Evolutionary conservation across 2,888 invertebrate genomes (phyloP).

Genomic region (Nemapogon koenigi): DNA sequence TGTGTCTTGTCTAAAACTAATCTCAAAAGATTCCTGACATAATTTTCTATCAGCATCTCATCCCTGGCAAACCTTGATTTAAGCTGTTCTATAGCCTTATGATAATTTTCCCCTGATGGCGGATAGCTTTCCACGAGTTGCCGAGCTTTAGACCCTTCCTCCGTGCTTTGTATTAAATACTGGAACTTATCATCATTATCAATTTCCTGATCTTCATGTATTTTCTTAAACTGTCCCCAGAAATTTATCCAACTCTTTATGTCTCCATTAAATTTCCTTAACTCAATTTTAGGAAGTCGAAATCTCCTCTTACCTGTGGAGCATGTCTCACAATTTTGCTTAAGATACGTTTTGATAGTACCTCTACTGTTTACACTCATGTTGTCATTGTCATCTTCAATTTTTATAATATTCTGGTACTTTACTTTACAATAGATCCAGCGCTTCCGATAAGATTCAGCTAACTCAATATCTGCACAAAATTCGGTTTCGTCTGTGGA

Average conservation of each 20-base stretch:
- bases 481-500: too few species aligned
- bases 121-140: slow-evolving; percentile 9
- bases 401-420: too few species aligned
- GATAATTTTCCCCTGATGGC: slow-evolving; percentile 6
- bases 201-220: slow-evolving; percentile 3
- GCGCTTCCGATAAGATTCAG: too few species aligned
- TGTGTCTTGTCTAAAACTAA: too few species aligned
- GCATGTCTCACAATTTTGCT: too few species aligned
- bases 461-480: too few species aligned
- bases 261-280: slow-evolving; percentile 9
- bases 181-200: too few species aligned
- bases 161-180: too few species aligned
- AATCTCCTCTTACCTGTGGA: background rate
- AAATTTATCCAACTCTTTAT: slow-evolving; percentile 9
- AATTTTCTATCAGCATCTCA: slow-evolving; percentile 9
- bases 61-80: slow-evolving; percentile 6
- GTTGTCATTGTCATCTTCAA: too few species aligned
- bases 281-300: slow-evolving; percentile 1
- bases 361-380: too few species aligned
- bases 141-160: slow-evolving; percentile 2
- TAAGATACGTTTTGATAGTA: too few species aligned
- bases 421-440: too few species aligned
- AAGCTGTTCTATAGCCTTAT: slow-evolving; percentile 3
- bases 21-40: slow-evolving; percentile 4
- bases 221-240: slow-evolving; percentile 7